These are phyloP conservation scores for Sclerurus mexicanus DNA, from an alignment of 2,113 vertebrate genomes.

Conservation along the genomic window DNA sequence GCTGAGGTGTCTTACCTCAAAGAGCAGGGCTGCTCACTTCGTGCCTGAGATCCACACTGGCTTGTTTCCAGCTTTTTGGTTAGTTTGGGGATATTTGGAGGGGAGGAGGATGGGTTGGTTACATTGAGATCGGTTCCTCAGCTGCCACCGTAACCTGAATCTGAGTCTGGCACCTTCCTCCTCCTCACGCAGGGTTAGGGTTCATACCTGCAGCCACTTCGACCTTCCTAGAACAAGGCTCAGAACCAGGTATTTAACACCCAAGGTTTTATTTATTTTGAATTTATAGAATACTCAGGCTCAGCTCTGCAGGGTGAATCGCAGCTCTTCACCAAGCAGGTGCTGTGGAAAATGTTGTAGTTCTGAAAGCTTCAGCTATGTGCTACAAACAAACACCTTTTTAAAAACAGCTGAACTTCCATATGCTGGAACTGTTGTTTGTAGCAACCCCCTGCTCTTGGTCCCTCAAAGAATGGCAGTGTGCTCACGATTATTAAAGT, in stretches of 20 bases:
- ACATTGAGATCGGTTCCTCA: not conserved
- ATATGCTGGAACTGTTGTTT: not conserved
- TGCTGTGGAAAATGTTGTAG: not conserved
- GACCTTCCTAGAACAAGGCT: not conserved
- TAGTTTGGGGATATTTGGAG: not conserved
- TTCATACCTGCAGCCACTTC: not conserved
- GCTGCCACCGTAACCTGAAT: not conserved
- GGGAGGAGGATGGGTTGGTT: not conserved
- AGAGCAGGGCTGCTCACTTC: not conserved
- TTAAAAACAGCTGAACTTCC: not conserved
- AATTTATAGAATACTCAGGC: not conserved
- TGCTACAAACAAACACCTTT: not conserved
- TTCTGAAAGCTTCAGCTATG: not conserved
- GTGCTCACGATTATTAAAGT: not conserved
- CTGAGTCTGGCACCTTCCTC: not conserved
- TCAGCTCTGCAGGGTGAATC: not conserved
- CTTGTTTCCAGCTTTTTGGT: not conserved
- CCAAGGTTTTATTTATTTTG: not conserved
- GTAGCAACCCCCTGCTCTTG: not conserved
- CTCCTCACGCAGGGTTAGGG: not conserved
- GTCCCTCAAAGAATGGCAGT: not conserved
- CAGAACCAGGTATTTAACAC: not conserved
- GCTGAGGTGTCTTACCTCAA: not conserved
- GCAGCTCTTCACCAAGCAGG: not conserved
- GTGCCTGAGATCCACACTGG: not conserved